Conservation (phyloP, 2,797 vertebrate genomes). For the Helicolenus hilgendorfi region DNA sequence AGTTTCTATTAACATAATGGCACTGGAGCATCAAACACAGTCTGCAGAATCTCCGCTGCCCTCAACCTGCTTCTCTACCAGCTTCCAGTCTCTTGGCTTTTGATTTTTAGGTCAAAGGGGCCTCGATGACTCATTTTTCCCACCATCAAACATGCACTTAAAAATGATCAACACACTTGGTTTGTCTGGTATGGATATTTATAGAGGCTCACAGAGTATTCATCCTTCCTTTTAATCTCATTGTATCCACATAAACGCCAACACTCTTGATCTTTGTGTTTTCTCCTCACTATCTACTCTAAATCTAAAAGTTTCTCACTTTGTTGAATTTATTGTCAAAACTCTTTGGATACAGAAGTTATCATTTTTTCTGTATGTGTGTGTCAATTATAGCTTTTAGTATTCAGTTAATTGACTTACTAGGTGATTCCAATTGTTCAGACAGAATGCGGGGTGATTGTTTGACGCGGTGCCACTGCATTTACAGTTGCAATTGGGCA, state of each 20-base stretch:
- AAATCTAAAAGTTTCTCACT: neutral
- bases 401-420: neutral
- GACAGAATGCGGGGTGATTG: neutral
- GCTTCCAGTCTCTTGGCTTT: neutral
- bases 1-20: conserved; percentile 65
- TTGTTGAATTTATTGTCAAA: neutral
- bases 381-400: neutral
- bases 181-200: neutral
- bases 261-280: neutral
- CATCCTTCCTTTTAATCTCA: neutral
- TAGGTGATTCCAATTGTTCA: neutral
- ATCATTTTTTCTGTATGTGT: neutral
- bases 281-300: neutral
- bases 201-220: neutral
- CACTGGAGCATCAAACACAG: conserved; percentile 49
- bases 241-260: neutral
- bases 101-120: conserved; percentile 3
- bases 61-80: neutral
- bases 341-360: neutral
- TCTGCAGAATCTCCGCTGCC: conserved; percentile 34
- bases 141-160: neutral
- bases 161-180: neutral
- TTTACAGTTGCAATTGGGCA: neutral
- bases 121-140: conserved; percentile 1
- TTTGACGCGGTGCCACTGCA: neutral